phyloP scores from a whole-genome alignment of 2,888 invertebrate species.

The Escarpia spicata region DNA sequence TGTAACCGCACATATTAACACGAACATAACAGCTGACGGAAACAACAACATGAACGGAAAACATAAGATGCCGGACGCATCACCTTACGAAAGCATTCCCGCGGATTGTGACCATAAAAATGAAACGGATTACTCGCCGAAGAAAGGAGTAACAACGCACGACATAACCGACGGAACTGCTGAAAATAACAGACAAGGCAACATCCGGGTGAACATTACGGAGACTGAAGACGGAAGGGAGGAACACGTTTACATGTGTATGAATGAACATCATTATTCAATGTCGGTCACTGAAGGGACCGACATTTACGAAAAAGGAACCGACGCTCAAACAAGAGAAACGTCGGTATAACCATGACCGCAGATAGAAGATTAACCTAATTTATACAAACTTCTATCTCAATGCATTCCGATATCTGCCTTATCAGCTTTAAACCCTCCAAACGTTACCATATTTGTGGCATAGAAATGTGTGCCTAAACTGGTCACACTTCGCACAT shows the following conservation, averaged over 20 bases:
- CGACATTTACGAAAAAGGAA: not conserved
- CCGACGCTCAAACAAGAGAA: not conserved
- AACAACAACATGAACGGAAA: not conserved
- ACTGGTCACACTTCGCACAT: too few species aligned
- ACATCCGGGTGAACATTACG: not conserved
- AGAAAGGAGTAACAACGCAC: not conserved
- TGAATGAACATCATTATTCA: not conserved
- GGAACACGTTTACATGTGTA: not conserved
- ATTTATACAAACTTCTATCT: too few species aligned
- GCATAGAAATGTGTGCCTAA: too few species aligned
- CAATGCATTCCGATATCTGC: too few species aligned
- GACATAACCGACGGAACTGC: not conserved
- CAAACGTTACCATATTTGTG: too few species aligned
- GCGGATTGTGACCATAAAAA: not conserved
- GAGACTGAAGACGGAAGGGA: not conserved
- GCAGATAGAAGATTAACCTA: not conserved
- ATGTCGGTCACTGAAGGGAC: not conserved
- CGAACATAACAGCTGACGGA: not conserved
- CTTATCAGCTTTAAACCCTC: too few species aligned
- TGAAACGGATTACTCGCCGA: not conserved
- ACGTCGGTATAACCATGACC: not conserved
- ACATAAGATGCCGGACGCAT: not conserved
- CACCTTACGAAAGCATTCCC: not conserved
- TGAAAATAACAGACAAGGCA: not conserved
- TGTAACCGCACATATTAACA: not conserved